Conservation (phyloP, 2,888 invertebrate genomes). For the Euproctis similis region DNA sequence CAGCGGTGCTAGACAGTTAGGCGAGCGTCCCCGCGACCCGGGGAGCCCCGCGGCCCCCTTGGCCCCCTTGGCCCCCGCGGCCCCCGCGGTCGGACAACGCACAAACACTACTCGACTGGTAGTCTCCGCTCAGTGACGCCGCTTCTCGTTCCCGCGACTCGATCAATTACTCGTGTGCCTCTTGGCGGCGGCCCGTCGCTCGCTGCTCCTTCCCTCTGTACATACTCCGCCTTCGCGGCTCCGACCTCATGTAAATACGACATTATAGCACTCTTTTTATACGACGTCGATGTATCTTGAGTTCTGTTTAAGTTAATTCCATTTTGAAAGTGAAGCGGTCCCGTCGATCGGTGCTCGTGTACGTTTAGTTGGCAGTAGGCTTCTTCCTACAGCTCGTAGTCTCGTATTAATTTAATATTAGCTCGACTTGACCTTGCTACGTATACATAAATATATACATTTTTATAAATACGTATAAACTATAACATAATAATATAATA, state of each 20-base stretch:
- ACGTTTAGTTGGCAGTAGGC: no score
- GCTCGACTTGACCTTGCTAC: slow-evolving; percentile 40
- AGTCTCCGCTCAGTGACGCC: slow-evolving; percentile 21
- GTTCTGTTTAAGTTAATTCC: no score
- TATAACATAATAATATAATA: slow-evolving; percentile 29
- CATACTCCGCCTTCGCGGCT: slow-evolving; percentile 29
- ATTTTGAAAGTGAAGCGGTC: no score
- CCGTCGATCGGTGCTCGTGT: no score
- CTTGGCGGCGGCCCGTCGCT: slow-evolving; percentile 8
- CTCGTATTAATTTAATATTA: slow-evolving; percentile 10
- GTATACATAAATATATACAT: slow-evolving; percentile 37
- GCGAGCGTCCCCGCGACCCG: no score
- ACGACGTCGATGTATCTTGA: slow-evolving; percentile 36
- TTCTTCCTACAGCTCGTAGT: no score
- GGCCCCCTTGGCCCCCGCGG: no score
- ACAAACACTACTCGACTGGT: slow-evolving; percentile 34
- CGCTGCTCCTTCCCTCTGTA: slow-evolving; percentile 16
- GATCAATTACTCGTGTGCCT: slow-evolving; percentile 47
- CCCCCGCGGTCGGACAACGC: slow-evolving; percentile 31
- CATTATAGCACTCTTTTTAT: slow-evolving; percentile 47
- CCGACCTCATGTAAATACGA: slow-evolving; percentile 62
- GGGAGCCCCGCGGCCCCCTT: no score
- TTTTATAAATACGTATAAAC: slow-evolving; percentile 44
- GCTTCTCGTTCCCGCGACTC: slow-evolving; percentile 27
- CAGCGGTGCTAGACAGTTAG: no score